Percentiles rank a stretch among this genome's conserved stretches.
Conservation (phyloP, 2,113 vertebrate species). For the Myotis yumanensis region DNA sequence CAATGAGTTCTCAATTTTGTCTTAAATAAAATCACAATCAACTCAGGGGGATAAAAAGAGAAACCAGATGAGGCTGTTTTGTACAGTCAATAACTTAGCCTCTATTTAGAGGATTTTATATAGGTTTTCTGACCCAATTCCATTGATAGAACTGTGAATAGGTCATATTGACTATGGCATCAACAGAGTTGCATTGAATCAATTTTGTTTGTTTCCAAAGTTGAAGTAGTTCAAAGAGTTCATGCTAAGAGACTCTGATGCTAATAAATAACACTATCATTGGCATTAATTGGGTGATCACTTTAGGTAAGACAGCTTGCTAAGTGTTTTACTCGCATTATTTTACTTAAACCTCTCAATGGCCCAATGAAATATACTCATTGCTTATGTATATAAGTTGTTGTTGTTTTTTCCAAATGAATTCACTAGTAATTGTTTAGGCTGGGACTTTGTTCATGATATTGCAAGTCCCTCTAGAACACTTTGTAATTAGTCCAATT, state of each 20-base stretch:
- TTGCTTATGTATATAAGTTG: neutral
- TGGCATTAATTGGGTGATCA: neutral
- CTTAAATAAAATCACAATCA: conserved; percentile 29
- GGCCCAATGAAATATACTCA: neutral
- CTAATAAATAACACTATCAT: neutral
- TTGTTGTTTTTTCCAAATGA: neutral
- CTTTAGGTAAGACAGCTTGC: neutral
- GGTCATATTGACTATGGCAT: neutral
- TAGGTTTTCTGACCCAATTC: neutral
- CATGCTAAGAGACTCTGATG: neutral
- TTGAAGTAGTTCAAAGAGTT: conserved; percentile 9
- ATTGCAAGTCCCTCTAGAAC: neutral
- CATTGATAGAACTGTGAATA: neutral
- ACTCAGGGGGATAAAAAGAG: neutral
- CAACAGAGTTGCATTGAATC: neutral
- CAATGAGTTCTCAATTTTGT: conserved; percentile 32
- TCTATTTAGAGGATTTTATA: conserved; percentile 4
- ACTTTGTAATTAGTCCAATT: neutral
- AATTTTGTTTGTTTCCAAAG: conserved; percentile 21
- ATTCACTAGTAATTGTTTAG: neutral
- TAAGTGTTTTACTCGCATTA: neutral
- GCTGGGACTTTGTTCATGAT: neutral
- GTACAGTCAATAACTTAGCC: neutral
- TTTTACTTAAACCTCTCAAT: conserved; percentile 36
- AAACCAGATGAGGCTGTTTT: conserved; percentile 1